Evolutionary conservation across 2,797 vertebrate genomes (phyloP).

Genomic region (Parotocinclus haroldoi): DNA sequence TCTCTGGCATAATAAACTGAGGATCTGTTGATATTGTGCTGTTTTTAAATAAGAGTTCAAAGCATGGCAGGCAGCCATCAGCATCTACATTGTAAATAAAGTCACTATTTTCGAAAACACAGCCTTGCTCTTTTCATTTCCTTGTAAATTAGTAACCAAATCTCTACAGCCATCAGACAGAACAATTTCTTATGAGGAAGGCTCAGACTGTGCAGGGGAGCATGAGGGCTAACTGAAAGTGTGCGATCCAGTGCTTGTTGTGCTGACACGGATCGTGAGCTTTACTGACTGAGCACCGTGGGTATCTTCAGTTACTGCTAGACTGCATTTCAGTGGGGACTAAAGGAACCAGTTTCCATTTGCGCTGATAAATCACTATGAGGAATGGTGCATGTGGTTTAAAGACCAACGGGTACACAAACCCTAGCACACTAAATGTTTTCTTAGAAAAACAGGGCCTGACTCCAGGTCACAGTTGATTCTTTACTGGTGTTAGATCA

Average conservation of each 20-base stretch:
- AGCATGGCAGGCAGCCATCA: slow-evolving; percentile 64
- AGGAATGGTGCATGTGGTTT: neutral
- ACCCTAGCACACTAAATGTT: no score
- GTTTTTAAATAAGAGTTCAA: no score
- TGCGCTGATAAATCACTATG: slow-evolving; percentile 5
- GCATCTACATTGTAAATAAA: slow-evolving; percentile 85
- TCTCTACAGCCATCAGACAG: slow-evolving; percentile 55
- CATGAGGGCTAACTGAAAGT: slow-evolving; percentile 55
- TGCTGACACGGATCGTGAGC: slow-evolving; percentile 29
- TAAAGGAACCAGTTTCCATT: neutral
- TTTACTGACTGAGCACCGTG: slow-evolving; percentile 57
- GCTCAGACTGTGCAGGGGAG: slow-evolving; percentile 48
- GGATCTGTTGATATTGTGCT: no score
- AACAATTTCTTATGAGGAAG: slow-evolving; percentile 56
- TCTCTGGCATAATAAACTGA: no score
- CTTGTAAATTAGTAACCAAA: slow-evolving; percentile 47
- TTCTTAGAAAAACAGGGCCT: no score
- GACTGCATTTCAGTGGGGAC: slow-evolving; percentile 5
- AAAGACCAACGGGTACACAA: neutral
- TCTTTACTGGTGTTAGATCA: no score
- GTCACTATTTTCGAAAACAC: slow-evolving; percentile 71
- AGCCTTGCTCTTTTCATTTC: slow-evolving; percentile 61
- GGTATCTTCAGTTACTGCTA: slow-evolving; percentile 56
- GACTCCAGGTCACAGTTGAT: no score
- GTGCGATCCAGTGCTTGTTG: slow-evolving; percentile 57